Evolutionary conservation across 2,797 vertebrate genomes (phyloP).

Genomic region (Lateolabrax maculatus): DNA sequence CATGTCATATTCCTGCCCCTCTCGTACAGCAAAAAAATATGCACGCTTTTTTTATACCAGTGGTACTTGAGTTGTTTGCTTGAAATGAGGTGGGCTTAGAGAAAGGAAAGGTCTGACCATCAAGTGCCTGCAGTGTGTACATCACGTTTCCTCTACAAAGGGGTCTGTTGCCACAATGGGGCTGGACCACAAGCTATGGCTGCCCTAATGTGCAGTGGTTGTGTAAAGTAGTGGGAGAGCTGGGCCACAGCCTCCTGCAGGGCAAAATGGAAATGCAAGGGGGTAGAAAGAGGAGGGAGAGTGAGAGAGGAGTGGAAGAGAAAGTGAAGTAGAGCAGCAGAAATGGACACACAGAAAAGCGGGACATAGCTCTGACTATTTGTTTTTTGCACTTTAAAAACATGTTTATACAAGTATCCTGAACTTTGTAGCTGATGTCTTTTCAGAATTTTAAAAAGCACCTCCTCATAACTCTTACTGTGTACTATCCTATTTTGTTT

Average conservation of each 20-base stretch:
- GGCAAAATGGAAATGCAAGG: conserved; percentile 53
- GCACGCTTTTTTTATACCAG: conserved; percentile 11
- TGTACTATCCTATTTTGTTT: background rate
- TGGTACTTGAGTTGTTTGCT: too few relatives aligned
- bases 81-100: background rate
- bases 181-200: conserved; percentile 43
- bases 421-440: conserved; percentile 15
- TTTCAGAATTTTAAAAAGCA: conserved; percentile 38
- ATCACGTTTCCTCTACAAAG: conserved; percentile 32
- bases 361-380: background rate
- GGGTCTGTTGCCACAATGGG: conserved; percentile 34
- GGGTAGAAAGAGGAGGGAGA: conserved; percentile 22
- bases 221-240: conserved; percentile 47
- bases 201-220: conserved; percentile 46
- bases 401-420: background rate
- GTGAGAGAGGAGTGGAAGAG: conserved; percentile 1
- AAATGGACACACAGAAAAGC: conserved; percentile 21
- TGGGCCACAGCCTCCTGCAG: conserved; percentile 47
- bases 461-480: conserved; percentile 7
- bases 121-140: conserved; percentile 10
- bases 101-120: conserved; percentile 23
- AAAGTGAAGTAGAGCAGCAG: conserved; percentile 26
- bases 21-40: conserved; percentile 22
- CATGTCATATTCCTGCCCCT: background rate
- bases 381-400: conserved; percentile 4